Evolutionary conservation across 1,140 invertebrate genomes (phyloP).

Genomic region (Leguminivora glycinivorella): DNA sequence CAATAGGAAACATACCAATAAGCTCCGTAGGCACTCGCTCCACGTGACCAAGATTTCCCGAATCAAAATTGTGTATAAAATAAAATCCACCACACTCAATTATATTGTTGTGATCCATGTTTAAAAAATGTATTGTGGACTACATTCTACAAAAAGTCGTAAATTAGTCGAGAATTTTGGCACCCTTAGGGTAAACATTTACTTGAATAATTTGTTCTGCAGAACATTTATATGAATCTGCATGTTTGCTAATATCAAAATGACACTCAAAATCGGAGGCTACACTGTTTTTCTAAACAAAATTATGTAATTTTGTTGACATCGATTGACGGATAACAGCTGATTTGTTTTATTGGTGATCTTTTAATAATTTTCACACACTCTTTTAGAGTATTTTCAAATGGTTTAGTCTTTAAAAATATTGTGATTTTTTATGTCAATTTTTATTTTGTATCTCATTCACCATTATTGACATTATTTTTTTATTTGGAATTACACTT

Average conservation of each 20-base stretch:
- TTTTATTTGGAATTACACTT: slow-evolving; percentile 68
- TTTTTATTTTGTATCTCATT: slow-evolving; percentile 44
- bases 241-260: slow-evolving; percentile 67
- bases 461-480: slow-evolving; percentile 54
- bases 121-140: slow-evolving; percentile 53
- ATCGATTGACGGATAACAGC: slow-evolving; percentile 79
- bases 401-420: slow-evolving; percentile 46
- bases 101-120: slow-evolving; percentile 71
- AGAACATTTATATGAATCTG: slow-evolving; percentile 51
- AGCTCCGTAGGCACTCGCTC: slow-evolving; percentile 81
- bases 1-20: slow-evolving; percentile 55
- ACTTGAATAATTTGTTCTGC: slow-evolving; percentile 62
- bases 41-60: slow-evolving; percentile 90
- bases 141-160: slow-evolving; percentile 70
- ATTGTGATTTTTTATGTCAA: slow-evolving; percentile 40
- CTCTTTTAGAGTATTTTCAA: slow-evolving; percentile 35
- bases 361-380: slow-evolving; percentile 55
- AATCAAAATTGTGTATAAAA: slow-evolving; percentile 92
- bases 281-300: slow-evolving; percentile 78
- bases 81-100: slow-evolving; percentile 83
- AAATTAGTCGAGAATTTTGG: slow-evolving; percentile 49
- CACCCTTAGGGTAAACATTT: slow-evolving; percentile 46
- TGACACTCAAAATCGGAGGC: slow-evolving; percentile 68
- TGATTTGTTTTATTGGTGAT: slow-evolving; percentile 76
- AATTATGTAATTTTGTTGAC: slow-evolving; percentile 79